Evolutionary conservation across 2,888 invertebrate genomes (phyloP), one percentile per base, ranked within the genome.

Genomic region (Augiades crinisus): DNA sequence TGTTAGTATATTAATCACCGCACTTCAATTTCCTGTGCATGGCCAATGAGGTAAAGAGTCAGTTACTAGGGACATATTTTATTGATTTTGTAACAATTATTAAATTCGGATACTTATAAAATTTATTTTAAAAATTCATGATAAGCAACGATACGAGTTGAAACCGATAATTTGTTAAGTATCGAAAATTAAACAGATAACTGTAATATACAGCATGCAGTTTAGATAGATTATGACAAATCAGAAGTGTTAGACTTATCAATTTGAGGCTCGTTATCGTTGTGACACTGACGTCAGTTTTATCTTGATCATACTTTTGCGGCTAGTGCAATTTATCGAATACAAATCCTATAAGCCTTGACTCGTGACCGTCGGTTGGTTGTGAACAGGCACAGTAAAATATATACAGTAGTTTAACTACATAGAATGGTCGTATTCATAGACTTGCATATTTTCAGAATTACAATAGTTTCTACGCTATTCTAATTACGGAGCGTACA

Each of bases 331-430:
- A 36, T 50, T 43, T 53, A 57, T 57, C 50, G 53, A 47, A 31
- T 47, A 50, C 53, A 57, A 57, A 57, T 52, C 43, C 34, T 47
- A 21, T 41, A 50, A 43, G 51, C 45, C 49, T 53, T 49, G 54
- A 54, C 49, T 55, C 54, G 46, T 53, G 58, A 46, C 54, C 49
- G 54, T 19, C 49, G 12, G 17, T 17, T 27, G 12, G 24, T 16
- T 5, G 13, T 21, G 38, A 34, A 27, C 27, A 27, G 31, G 6
- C 37, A 38, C 19, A 47, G 49, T 37, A 38, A 37, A 49, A 37
- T 36, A 34, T 34, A 43, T 24, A 53, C 52, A 51, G 43, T 37
- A 27, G 27, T 17, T 37, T 6, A 47, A 36, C 1, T 7, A 8
- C 7, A 17, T n/a, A 17, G 5, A 37, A 3, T n/a, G n/a, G n/a